Base-by-base conservation (phyloP, 1,140 invertebrate species). In the Prorops nasuta region DNA sequence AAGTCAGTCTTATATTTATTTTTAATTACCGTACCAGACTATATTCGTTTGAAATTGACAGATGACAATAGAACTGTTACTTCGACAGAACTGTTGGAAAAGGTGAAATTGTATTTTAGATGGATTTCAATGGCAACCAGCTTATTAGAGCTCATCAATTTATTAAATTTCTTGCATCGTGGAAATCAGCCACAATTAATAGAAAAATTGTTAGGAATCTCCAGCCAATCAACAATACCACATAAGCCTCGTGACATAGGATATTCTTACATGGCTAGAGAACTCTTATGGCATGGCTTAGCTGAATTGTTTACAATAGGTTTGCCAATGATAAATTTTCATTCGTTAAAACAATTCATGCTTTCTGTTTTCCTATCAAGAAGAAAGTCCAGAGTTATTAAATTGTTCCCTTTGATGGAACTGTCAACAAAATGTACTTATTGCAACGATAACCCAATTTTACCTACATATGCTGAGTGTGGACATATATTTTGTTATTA, bases 181-280 rank as follows among this genome's bases (percentile, higher is more conserved):
- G 76, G 74, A 4, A 67, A 55, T 15, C 71, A 77, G 21, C 69
- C 76, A 1, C 50, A 52, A 2, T 40, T 68, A 17, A 48, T 72
- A 9, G 76, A 78, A 42, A 58, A 58, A 48, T 12, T 75, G 15
- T 55, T 78, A 3, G 56, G 60, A 0, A 67, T 78, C 16, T 57
- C 55, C 0, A 74, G 66, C 45, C 60, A 59, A 40, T 66, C 67
- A 15, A 54, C 55, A 1, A 60, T 41, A 3, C 47, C 39, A 3
- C 64, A 69, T 12, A 66, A 59, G 32, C 66, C 70, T 0, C 56
- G 76, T 35, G 61, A 51, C 9, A 78, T 78, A n/a, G 76, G 76
- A 0, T 78, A 77, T 49, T 75, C 76, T 3, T 78, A 76, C 39
- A 77, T 78, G 74, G 72, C 73, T 1, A 63, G 72, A 28, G 76